Percentiles rank a stretch among this genome's conserved stretches.
These are phyloP conservation scores for Agapetus fuscipes DNA, from an alignment of 2,888 invertebrate genomes.

Conservation along the genomic window DNA sequence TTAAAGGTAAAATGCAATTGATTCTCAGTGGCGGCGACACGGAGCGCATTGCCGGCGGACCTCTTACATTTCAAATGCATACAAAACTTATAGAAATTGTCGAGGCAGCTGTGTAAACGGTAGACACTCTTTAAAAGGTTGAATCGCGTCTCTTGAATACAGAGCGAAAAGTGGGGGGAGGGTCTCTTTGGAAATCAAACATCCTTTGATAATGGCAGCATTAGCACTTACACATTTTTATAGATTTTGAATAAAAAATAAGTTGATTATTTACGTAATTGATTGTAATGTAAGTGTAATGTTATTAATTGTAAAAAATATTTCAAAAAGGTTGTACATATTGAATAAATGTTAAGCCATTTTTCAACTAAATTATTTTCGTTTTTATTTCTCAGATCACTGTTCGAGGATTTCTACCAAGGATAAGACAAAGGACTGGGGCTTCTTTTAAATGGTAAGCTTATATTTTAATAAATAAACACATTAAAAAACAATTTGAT, in stretches of 20 bases:
- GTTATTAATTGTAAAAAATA: not conserved
- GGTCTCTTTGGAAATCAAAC: not conserved
- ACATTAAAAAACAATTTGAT: too few species aligned
- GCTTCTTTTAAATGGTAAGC: too few species aligned
- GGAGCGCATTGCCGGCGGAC: slow-evolving; percentile 2
- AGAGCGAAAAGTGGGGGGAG: too few species aligned
- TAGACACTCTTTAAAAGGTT: not conserved
- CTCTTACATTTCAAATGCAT: slow-evolving; percentile 9
- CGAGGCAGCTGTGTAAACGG: not conserved
- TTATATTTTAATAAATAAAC: too few species aligned
- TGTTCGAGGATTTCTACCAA: too few species aligned
- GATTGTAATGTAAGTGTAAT: not conserved
- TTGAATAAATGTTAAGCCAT: too few species aligned
- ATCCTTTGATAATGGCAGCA: too few species aligned
- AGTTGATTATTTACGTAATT: not conserved
- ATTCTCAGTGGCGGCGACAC: slow-evolving; percentile 4
- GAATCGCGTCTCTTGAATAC: too few species aligned
- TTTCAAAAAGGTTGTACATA: slow-evolving; percentile 1
- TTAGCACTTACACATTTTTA: not conserved
- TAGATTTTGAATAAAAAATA: not conserved
- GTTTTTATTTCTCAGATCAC: too few species aligned
- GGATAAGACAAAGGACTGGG: too few species aligned
- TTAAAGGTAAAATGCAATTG: slow-evolving; percentile 8
- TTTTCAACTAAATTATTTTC: too few species aligned
- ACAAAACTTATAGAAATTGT: slow-evolving; percentile 1